These are phyloP conservation scores for Mionectes macconnelli DNA, from an alignment of 2,113 vertebrate species.

Conservation along the genomic window DNA sequence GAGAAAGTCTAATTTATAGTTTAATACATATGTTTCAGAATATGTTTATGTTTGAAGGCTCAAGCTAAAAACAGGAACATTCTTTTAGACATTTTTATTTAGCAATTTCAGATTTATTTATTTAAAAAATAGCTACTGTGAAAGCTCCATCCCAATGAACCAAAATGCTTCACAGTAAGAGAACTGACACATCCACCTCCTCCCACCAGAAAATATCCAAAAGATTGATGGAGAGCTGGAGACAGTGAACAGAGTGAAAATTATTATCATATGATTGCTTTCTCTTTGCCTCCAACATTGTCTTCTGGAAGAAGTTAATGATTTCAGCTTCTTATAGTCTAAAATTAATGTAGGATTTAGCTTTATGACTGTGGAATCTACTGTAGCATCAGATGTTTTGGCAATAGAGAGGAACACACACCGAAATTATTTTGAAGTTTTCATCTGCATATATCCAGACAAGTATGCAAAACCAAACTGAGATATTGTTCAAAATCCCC, in stretches of 20 bases:
- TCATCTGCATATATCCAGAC: not conserved
- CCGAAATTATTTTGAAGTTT: conserved; percentile 9
- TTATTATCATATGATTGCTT: not conserved
- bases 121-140: not conserved
- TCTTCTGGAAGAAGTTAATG: not conserved
- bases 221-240: not conserved
- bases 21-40: not conserved
- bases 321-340: not conserved
- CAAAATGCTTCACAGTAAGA: not conserved
- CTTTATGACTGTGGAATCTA: not conserved
- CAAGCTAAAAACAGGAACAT: not conserved
- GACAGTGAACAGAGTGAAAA: not conserved
- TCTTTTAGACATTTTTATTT: not conserved
- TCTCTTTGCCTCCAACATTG: not conserved
- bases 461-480: conserved; percentile 20
- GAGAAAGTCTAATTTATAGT: not conserved
- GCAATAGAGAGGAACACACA: not conserved
- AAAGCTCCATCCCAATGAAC: not conserved
- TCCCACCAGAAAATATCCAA: not conserved
- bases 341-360: not conserved
- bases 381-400: conserved; percentile 5
- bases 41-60: not conserved
- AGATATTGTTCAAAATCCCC: conserved; percentile 3
- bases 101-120: not conserved
- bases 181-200: not conserved